phyloP scores from a whole-genome alignment of 2,113 vertebrate genomes.

The Rhipidura dahli region DNA sequence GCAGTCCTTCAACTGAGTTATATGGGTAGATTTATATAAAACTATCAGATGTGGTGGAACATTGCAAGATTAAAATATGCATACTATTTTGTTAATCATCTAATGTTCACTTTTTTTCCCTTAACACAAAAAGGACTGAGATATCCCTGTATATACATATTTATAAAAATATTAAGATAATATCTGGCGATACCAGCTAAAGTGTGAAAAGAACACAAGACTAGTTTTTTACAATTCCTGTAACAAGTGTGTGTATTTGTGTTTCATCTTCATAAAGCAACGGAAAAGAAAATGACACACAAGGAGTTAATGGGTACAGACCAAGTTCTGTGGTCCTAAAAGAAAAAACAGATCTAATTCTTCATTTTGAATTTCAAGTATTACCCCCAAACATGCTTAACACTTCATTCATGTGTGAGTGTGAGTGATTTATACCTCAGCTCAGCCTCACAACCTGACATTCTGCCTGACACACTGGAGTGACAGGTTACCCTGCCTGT shows the following conservation, averaged over 20 bases:
- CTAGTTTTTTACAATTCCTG: background rate
- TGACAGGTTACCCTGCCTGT: background rate
- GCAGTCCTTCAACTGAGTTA: background rate
- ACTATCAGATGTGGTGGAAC: background rate
- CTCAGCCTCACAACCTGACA: conserved; percentile 22
- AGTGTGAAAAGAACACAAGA: background rate
- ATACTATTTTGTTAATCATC: background rate
- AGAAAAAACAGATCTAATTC: background rate
- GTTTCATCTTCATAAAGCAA: background rate
- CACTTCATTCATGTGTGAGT: background rate
- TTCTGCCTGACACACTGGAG: background rate
- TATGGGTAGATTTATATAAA: background rate
- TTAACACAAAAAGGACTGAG: background rate
- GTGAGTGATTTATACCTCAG: conserved; percentile 26
- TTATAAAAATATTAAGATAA: background rate
- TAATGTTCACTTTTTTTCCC: background rate
- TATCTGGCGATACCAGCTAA: background rate
- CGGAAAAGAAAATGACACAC: background rate
- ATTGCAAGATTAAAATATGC: background rate
- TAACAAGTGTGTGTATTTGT: background rate
- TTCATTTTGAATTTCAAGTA: background rate
- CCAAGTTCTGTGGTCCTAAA: background rate
- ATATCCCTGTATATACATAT: background rate
- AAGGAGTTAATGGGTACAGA: background rate
- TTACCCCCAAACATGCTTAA: conserved; percentile 5